Percentiles rank a stretch among this genome's conserved stretches.
Conservation (phyloP, 2,888 invertebrate species). For the Balanococcus diminutus region DNA sequence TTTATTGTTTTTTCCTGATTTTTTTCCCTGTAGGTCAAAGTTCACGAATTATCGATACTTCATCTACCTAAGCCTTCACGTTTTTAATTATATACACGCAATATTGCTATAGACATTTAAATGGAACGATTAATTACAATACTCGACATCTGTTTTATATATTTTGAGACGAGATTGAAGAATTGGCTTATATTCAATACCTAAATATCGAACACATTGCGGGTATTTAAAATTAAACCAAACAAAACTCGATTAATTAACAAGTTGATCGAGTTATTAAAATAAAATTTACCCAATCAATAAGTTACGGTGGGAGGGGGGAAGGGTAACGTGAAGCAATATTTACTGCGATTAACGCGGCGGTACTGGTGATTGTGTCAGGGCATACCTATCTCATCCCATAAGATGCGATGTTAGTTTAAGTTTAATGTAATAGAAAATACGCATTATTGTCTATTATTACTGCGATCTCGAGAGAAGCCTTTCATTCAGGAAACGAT, state of each 20-base stretch:
- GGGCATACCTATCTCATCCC: not conserved
- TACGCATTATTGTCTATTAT: not conserved
- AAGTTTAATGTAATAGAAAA: not conserved
- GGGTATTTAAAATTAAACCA: not conserved
- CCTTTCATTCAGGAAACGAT: not conserved
- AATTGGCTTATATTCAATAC: conserved; percentile 35
- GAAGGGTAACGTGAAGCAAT: not conserved
- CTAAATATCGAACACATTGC: not conserved
- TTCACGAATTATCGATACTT: no score
- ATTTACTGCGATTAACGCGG: not conserved
- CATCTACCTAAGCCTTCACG: no score
- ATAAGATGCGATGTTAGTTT: not conserved
- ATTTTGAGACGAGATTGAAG: not conserved
- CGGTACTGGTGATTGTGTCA: not conserved
- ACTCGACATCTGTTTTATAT: conserved; percentile 4
- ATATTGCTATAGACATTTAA: not conserved
- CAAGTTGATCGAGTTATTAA: not conserved
- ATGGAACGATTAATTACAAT: not conserved
- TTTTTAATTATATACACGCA: not conserved
- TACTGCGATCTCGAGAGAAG: not conserved
- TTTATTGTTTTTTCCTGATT: no score
- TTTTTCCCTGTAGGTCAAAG: no score
- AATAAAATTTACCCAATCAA: not conserved
- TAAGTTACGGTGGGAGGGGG: not conserved
- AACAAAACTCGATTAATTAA: not conserved